Evolutionary conservation across 2,888 invertebrate species (phyloP).

Genomic region (Anticlea derivata): DNA sequence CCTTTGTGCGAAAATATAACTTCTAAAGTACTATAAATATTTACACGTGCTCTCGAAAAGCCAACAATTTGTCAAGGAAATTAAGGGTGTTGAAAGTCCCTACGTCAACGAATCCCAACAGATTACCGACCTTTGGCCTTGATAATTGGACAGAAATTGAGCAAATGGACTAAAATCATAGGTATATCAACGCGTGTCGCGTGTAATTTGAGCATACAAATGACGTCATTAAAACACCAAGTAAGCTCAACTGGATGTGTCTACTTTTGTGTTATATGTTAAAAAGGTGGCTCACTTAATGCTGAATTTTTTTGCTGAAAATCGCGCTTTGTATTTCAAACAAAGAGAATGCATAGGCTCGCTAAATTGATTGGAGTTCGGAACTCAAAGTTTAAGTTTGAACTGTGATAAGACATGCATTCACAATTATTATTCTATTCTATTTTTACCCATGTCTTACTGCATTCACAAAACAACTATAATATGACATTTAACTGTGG

Average conservation of each 20-base stretch:
- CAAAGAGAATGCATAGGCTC: too few species aligned
- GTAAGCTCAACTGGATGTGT: conserved; percentile 32
- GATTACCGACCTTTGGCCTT: conserved; percentile 26
- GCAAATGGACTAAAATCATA: conserved; percentile 34
- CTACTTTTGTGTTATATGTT: conserved; percentile 16
- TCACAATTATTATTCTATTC: too few species aligned
- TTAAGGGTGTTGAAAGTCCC: neutral
- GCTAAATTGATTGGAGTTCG: too few species aligned
- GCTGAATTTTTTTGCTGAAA: too few species aligned
- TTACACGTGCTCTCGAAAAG: conserved; percentile 6
- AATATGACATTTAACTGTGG: too few species aligned
- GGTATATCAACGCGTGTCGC: conserved; percentile 25
- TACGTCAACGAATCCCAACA: conserved; percentile 15
- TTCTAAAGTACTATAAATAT: too few species aligned
- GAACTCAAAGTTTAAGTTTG: too few species aligned
- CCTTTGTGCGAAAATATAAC: too few species aligned
- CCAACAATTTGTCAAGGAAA: conserved; percentile 8
- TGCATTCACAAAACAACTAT: too few species aligned
- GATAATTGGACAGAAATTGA: conserved; percentile 25
- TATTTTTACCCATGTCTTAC: too few species aligned
- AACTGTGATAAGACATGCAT: too few species aligned
- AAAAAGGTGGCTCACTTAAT: conserved; percentile 26
- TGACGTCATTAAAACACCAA: conserved; percentile 37
- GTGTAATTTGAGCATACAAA: conserved; percentile 30
- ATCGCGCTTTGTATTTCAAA: too few species aligned